Conservation (phyloP, 1,140 invertebrate genomes). For the Andricus grossulariae region DNA sequence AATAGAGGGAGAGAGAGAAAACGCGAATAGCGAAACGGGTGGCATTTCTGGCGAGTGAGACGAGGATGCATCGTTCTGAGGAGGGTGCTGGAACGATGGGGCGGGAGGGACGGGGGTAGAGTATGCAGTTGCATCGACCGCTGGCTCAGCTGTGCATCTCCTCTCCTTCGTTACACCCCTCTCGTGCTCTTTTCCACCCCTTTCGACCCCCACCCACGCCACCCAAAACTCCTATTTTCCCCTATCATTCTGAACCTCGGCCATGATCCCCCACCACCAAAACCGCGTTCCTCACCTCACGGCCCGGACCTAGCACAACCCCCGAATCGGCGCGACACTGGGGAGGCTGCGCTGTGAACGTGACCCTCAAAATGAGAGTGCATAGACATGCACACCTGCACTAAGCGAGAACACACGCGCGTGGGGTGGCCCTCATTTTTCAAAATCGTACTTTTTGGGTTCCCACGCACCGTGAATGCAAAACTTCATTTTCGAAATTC, state of each 20-base stretch:
- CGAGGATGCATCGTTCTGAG: conserved; percentile 10
- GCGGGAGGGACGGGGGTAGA: conserved; percentile 34
- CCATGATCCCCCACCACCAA: conserved; percentile 39
- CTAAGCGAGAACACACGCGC: conserved; percentile 1
- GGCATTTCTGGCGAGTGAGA: conserved; percentile 6
- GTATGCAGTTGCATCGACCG: conserved; percentile 69
- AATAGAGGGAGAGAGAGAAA: conserved; percentile 46
- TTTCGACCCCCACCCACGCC: conserved; percentile 36
- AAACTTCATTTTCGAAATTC: neutral
- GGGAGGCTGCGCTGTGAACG: conserved; percentile 71
- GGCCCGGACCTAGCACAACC: conserved; percentile 70
- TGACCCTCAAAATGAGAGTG: conserved; percentile 72
- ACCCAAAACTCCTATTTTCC: neutral
- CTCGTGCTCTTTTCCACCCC: conserved; percentile 18
- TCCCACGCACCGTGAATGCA: neutral
- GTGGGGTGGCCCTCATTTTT: neutral
- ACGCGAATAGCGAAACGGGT: conserved; percentile 32
- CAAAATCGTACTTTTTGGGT: neutral
- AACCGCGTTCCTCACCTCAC: conserved; percentile 3
- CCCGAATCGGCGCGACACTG: conserved; percentile 64
- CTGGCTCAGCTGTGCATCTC: conserved; percentile 69
- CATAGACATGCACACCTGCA: conserved; percentile 44
- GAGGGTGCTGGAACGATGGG: conserved; percentile 8
- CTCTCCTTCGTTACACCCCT: conserved; percentile 44
- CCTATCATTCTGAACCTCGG: neutral